These are phyloP conservation scores for Anguilla anguilla DNA, from an alignment of 2,797 vertebrate species.

Conservation along the genomic window DNA sequence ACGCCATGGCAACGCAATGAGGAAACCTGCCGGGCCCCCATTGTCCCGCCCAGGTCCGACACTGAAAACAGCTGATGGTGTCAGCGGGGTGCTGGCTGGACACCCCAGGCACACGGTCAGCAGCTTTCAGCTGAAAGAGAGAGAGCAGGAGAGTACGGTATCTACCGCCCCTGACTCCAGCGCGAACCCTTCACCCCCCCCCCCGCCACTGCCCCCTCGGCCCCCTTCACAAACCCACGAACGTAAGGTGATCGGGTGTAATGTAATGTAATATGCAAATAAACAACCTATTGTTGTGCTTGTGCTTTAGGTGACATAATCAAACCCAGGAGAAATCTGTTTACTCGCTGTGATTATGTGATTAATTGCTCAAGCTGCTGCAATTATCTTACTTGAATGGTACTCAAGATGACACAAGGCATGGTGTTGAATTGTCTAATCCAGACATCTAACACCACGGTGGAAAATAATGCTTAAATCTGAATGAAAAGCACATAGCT, in stretches of 20 bases:
- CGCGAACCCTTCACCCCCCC: not conserved
- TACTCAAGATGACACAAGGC: not conserved
- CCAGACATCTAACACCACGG: not conserved
- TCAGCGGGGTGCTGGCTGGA: conserved; percentile 86
- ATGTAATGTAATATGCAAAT: conserved; percentile 65
- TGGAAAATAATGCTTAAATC: not conserved
- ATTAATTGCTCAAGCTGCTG: not conserved
- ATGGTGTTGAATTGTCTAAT: not conserved
- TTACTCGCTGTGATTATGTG: not conserved
- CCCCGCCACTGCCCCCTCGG: not conserved
- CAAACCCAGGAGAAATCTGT: not conserved
- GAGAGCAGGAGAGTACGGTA: conserved; percentile 50
- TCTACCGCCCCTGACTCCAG: conserved; percentile 58
- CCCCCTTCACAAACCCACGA: not conserved
- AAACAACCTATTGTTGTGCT: conserved; percentile 52
- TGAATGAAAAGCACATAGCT: not conserved
- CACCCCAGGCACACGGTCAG: conserved; percentile 87
- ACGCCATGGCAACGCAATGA: conserved; percentile 88
- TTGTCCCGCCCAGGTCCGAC: conserved; percentile 80
- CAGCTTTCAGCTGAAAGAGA: conserved; percentile 70
- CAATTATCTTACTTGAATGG: not conserved
- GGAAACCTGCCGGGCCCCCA: conserved; percentile 84
- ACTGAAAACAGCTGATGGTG: conserved; percentile 97
- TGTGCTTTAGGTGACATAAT: conserved; percentile 6
- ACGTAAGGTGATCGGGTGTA: conserved; percentile 80